Evolutionary conservation across 2,888 invertebrate species (phyloP), one percentile per base, ranked within the genome.

Genomic region (Elegia similella): DNA sequence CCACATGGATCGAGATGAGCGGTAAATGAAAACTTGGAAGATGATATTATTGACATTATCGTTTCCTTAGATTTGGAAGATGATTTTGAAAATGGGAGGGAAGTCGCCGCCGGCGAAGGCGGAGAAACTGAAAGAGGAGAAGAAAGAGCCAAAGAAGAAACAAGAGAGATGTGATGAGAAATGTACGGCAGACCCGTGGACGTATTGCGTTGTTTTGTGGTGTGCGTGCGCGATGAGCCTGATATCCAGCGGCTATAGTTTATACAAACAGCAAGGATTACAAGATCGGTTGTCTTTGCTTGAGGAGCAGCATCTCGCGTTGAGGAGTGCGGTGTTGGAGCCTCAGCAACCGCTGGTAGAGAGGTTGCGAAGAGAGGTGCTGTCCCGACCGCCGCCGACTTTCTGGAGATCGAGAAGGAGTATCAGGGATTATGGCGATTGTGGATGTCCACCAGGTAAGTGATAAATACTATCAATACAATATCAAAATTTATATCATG

Each of bases 371-470:
- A 76, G 93, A 50, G 93, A 93, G 63, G 88, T 92, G 67, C 81
- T 91, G 62, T 69, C 90, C 43, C 80, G 91, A 34, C 82, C 84
- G 5, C 75, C 73, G 10, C 71, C 78, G 1, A 64, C 54, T 52
- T 76, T 78, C 73, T 87, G 88, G 88, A 72, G 88, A 55, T 70
- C 82, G 5, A 72, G 84, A 57, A 78, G 93, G 61, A 89, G 90
- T 67, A 87, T 92, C 68, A 83, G 93, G 69, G 94, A 94, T 69
- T 92, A 92, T 53, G 89, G 93, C 13, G 94, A 95, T 84, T 95
- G 95, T 91, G 88, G 92, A 69, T 95, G 95, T 92, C 95, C 95
- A 81, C 92, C 95, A 95, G 95, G 95, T 95, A 62, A 70, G 79
- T 67, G 6, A 6, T 29, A 16, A 7, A 6, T 23, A 23, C 23